phyloP scores from a whole-genome alignment of 2,797 vertebrate species.

The Rallus crepitans region DNA sequence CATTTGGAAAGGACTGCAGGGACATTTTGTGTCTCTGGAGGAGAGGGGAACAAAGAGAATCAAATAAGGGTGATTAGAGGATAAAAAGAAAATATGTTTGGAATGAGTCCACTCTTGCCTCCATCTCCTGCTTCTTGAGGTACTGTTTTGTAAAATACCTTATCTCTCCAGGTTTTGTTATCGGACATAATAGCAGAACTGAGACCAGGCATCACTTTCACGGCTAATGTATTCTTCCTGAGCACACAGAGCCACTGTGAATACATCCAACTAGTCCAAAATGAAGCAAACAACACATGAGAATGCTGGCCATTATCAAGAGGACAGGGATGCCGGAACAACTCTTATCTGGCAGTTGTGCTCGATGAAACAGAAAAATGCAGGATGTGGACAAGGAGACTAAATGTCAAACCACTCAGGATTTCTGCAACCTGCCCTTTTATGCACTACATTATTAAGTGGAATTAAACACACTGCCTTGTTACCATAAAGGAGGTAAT shows the following conservation, averaged over 20 bases:
- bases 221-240: background rate
- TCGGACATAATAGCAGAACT: background rate
- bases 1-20: background rate
- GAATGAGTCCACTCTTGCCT: background rate
- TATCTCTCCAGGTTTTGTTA: background rate
- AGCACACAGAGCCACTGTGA: background rate
- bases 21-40: background rate
- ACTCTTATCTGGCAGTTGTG: background rate
- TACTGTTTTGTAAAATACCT: background rate
- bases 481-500: background rate
- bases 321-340: background rate
- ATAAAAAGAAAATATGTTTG: constrained; percentile 25
- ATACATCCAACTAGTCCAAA: background rate
- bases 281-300: fast-evolving
- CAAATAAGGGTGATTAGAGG: background rate
- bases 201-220: background rate
- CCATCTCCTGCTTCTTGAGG: background rate
- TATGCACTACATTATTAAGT: background rate
- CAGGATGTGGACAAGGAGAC: background rate
- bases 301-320: background rate
- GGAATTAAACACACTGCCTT: background rate
- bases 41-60: background rate
- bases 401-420: background rate
- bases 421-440: background rate
- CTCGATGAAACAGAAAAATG: background rate